Base-by-base conservation (phyloP, 37 sponge, comb jelly and placozoan species). In the Spongilla lacustris region DNA sequence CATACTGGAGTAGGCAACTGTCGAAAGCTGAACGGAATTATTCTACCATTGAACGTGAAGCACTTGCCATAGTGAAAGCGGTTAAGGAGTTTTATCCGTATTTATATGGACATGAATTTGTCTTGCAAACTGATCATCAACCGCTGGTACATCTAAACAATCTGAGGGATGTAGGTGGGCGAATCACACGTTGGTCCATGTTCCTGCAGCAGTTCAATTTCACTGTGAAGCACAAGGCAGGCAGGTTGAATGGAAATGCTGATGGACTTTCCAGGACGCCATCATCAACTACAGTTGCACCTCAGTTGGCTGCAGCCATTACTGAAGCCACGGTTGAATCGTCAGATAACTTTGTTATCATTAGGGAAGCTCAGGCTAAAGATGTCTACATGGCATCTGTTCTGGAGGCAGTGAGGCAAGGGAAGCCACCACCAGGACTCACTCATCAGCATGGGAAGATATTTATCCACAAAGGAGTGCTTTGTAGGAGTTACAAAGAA, bases 121-220 rank as follows among this genome's bases (percentile, higher is more conserved):
- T 50, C 22, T 19, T 87, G 76, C 19, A 66, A 21, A 87, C 82
- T 32, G 81, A 87, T 81, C 88, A 87, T 67, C 68, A 78, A 33
- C 87, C 87, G 22, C 36, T 86, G 9, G 48, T 66, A 6, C 69
- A 28, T 36, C 38, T 76, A 68, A 58, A 75, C 10, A 26, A 27
- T 22, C 30, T 85, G 41, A 85, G 66, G 46, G 85, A 85, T 49
- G n/a, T 23, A 34, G 69, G 85, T 17, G 77, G 85, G 25, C 85
- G 85, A 0, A 27, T 85, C 46, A 26, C 69, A 25, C 34, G 85
- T 29, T 85, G 85, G 85, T 28, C 37, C 13, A 34, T 85, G 28
- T 75, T 78, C 13, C 32, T 86, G 28, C 86, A 86, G 36, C 86
- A 86, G 50, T 79, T 86, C 50, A 32, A 78, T 24, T 86, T 86